Conservation (phyloP, 2,113 vertebrate genomes). For the Halichoeres trimaculatus region DNA sequence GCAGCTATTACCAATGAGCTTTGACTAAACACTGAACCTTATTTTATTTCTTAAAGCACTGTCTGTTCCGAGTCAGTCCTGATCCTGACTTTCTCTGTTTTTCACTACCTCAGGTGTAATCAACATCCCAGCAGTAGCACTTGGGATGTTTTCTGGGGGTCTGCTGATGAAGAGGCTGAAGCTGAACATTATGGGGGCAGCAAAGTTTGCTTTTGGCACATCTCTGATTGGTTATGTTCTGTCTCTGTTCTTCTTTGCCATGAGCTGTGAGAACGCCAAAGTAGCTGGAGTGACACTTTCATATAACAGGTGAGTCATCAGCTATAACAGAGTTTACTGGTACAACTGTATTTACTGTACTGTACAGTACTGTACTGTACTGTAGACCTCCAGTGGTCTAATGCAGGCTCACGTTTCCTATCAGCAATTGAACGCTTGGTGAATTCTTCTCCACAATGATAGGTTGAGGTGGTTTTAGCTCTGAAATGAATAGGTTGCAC, state of each 20-base stretch:
- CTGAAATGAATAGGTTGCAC: too few species aligned
- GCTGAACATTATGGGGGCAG: slow-evolving; percentile 87
- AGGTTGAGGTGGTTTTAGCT: too few species aligned
- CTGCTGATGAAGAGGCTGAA: slow-evolving; percentile 94
- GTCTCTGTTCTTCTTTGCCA: slow-evolving; percentile 82
- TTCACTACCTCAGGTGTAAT: slow-evolving; percentile 85
- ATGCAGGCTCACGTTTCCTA: too few species aligned
- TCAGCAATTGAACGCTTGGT: too few species aligned
- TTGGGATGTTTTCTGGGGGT: slow-evolving; percentile 92
- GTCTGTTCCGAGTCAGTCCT: background rate
- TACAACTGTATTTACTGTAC: background rate
- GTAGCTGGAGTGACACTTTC: slow-evolving; percentile 91
- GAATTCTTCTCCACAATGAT: too few species aligned
- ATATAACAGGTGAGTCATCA: slow-evolving; percentile 87
- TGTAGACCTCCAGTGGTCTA: background rate
- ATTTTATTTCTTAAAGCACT: background rate
- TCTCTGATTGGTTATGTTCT: slow-evolving; percentile 86
- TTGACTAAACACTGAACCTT: too few species aligned
- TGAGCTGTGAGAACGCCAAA: slow-evolving; percentile 88
- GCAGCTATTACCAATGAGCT: too few species aligned
- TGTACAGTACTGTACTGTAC: background rate
- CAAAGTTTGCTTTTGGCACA: slow-evolving; percentile 83
- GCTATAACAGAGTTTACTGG: background rate
- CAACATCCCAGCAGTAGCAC: slow-evolving; percentile 88
- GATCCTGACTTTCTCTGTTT: background rate